A percentile compares a stretch with the other conserved stretches of the same genome.
Evolutionary conservation across 2,113 vertebrate species (phyloP).

Genomic region (Oxyura jamaicensis): DNA sequence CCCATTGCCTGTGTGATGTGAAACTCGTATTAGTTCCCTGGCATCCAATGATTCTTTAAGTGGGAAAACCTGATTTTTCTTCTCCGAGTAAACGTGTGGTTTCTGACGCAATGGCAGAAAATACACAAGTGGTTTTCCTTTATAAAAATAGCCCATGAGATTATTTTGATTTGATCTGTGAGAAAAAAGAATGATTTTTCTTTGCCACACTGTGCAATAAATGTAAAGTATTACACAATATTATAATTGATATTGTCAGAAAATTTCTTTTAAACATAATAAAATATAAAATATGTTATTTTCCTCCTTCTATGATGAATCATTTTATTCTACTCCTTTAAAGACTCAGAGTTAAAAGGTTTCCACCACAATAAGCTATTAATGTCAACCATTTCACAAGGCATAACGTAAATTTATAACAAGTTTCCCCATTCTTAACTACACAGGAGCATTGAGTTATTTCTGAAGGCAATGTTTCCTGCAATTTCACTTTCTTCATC

Average conservation of each 20-base stretch:
- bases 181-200: not conserved
- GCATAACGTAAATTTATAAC: constrained; percentile 24
- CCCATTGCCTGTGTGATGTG: not conserved
- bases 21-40: not conserved
- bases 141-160: not conserved
- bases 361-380: constrained; percentile 28
- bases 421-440: constrained; percentile 51
- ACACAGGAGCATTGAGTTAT: constrained; percentile 16
- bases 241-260: constrained; percentile 29
- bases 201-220: not conserved
- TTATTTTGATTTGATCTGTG: not conserved
- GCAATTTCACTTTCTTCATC: constrained; percentile 68
- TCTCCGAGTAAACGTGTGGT: not conserved
- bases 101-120: not conserved
- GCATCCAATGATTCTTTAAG: not conserved
- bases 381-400: not conserved
- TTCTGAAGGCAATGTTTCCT: constrained; percentile 65
- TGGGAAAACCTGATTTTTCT: not conserved
- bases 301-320: constrained; percentile 51
- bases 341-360: constrained; percentile 58
- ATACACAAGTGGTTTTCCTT: not conserved
- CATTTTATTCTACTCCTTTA: constrained; percentile 62
- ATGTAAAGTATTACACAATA: not conserved
- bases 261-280: constrained; percentile 58
- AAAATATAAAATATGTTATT: constrained; percentile 55